phyloP scores from a whole-genome alignment of 2,797 vertebrate genomes.

The Acrossocheilus fasciatus region DNA sequence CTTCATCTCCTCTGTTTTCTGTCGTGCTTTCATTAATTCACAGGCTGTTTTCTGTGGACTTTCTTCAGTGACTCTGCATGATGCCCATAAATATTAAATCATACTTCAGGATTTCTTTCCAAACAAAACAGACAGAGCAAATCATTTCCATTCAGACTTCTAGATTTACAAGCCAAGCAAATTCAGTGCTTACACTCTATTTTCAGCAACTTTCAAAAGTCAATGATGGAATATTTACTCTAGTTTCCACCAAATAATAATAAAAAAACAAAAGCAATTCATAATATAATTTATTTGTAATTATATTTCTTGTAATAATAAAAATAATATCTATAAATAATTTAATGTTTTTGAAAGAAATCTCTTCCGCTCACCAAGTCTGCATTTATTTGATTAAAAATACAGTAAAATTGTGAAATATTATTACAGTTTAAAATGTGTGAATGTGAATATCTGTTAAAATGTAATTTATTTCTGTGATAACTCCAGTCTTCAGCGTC shows the following conservation, averaged over 20 bases:
- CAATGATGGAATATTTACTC: background rate
- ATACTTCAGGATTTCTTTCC: background rate
- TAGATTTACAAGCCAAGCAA: background rate
- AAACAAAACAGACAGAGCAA: constrained; percentile 11
- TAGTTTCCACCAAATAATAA: background rate
- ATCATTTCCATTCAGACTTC: constrained; percentile 7
- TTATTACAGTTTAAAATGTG: background rate
- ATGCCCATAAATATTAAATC: background rate
- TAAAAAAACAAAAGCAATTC: background rate
- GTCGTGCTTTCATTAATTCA: background rate
- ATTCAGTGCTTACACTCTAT: background rate
- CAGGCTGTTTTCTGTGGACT: background rate
- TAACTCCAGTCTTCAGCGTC: no score
- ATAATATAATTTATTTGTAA: background rate
- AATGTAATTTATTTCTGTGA: no score
- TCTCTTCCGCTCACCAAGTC: background rate
- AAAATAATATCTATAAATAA: background rate
- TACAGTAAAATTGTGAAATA: background rate
- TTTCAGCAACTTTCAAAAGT: background rate
- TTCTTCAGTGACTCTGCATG: constrained; percentile 4
- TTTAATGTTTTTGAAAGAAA: background rate
- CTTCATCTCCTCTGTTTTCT: background rate
- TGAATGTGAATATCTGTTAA: background rate
- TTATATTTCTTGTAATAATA: background rate
- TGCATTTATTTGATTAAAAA: background rate